A percentile compares a stretch with the other conserved stretches of the same genome.
Evolutionary conservation across 2,113 vertebrate species (phyloP).

Genomic region (Cheirogaleus medius): DNA sequence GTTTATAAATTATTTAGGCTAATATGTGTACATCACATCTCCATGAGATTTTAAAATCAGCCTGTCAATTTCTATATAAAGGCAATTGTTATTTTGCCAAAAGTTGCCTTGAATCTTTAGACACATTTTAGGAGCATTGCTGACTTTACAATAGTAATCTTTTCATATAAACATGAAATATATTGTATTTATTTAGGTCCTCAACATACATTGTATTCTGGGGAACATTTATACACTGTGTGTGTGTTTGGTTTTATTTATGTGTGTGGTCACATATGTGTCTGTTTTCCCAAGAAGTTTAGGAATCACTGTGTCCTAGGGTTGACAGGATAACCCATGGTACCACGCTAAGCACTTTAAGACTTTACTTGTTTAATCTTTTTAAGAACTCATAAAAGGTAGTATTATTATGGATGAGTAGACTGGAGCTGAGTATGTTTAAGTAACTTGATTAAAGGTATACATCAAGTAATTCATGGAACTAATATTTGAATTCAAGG

Average conservation of each 20-base stretch:
- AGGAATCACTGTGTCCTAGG: neutral
- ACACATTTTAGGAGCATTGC: neutral
- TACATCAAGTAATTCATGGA: neutral
- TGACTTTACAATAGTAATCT: neutral
- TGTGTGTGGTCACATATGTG: neutral
- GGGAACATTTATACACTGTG: neutral
- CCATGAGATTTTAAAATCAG: neutral
- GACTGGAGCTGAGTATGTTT: neutral
- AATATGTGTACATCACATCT: neutral
- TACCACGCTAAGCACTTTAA: neutral
- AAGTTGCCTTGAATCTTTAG: neutral
- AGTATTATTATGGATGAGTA: neutral
- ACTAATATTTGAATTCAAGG: neutral
- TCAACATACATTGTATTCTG: neutral
- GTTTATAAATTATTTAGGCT: neutral
- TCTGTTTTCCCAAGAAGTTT: neutral
- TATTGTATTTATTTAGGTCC: neutral
- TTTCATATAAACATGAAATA: neutral
- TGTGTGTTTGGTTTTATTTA: neutral
- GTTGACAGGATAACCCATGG: neutral
- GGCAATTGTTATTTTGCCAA: neutral
- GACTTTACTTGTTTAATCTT: neutral
- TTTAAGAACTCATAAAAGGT: neutral
- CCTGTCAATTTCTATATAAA: neutral
- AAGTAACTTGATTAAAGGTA: neutral